Percentiles rank a stretch among this genome's conserved stretches.
phyloP scores from a whole-genome alignment of 1,140 invertebrate genomes.

The Drosophila pruinosa region DNA sequence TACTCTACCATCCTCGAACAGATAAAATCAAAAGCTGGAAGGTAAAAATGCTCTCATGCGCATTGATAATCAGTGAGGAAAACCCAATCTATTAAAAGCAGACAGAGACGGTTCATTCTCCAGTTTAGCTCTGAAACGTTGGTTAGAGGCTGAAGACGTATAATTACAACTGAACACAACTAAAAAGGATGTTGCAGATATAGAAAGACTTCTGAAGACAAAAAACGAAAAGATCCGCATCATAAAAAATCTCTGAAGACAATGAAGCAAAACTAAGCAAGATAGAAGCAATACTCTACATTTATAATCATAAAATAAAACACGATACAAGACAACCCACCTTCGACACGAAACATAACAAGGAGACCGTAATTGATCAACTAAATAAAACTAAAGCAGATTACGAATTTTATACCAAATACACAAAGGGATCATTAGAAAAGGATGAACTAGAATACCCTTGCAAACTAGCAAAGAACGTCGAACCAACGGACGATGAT shows the following conservation, averaged over 20 bases:
- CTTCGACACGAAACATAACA: not conserved
- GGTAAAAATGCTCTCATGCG: constrained; percentile 1
- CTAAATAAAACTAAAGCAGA: too few species aligned
- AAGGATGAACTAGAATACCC: too few species aligned
- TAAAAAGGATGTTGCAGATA: not conserved
- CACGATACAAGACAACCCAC: constrained; percentile 2
- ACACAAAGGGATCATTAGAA: too few species aligned
- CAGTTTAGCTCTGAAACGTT: not conserved
- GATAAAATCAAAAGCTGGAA: too few species aligned
- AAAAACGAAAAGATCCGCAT: constrained; percentile 8
- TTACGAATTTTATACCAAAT: too few species aligned
- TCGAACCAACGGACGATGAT: too few species aligned
- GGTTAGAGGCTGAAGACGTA: not conserved
- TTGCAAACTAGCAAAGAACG: too few species aligned
- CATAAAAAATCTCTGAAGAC: not conserved
- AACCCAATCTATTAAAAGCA: not conserved
- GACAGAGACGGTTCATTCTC: constrained; percentile 1
- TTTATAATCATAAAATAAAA: constrained; percentile 1
- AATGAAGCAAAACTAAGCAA: not conserved
- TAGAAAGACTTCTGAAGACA: constrained; percentile 1
- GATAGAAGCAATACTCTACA: not conserved
- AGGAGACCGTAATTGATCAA: too few species aligned
- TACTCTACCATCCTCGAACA: too few species aligned
- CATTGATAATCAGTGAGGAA: not conserved
- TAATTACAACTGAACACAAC: not conserved